Base-by-base conservation (phyloP, 2,113 vertebrate genomes). In the Gymnogyps californianus region DNA sequence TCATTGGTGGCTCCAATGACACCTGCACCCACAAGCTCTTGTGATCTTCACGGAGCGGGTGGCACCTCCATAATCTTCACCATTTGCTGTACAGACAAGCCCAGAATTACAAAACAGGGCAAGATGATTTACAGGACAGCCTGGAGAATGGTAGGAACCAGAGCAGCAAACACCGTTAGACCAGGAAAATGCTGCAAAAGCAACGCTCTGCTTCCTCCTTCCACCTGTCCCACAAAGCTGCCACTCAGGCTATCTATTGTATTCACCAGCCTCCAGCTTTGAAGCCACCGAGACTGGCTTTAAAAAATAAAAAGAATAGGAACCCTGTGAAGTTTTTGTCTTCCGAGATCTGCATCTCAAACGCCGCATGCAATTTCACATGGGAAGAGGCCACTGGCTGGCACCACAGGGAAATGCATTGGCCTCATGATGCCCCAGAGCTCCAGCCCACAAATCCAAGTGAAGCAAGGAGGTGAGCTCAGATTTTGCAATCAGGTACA, bases 1-100 rank as follows among this genome's bases (percentile, higher is more conserved):
- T 79, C 47, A 6, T 5, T 2, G 0, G 4, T 16, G 38, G 17
- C n/a, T 84, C 69, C 1, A 3, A 49, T 13, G 61, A 54, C n/a
- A 67, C 16, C 17, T 36, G 57, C 31, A 40, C 32, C 10, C 29
- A 91, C 32, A 90, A 83, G 54, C 17, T 64, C 65, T 38, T 65
- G 26, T 16, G 64, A 76, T 77, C 70, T 57, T 40, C 71, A 91
- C 1, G 17, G 40, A 47, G 13, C 1, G 6, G 49, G 26, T 62
- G 31, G 67, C 29, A 78, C 20, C 31, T 64, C 29, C n/a, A 28
- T 25, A 24, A 83, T 29, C 29, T 71, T 57, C 16, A 4, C 25
- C 34, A 65, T 34, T 58, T 58, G 46, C 75, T 71, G 31, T 44
- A 21, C 36, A 90, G 44, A 57, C 5, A 74, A 74, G 59, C 5